Evolutionary conservation across 2,888 invertebrate species (phyloP), one percentile per base, ranked within the genome.

Genomic region (Germaria angustata): DNA sequence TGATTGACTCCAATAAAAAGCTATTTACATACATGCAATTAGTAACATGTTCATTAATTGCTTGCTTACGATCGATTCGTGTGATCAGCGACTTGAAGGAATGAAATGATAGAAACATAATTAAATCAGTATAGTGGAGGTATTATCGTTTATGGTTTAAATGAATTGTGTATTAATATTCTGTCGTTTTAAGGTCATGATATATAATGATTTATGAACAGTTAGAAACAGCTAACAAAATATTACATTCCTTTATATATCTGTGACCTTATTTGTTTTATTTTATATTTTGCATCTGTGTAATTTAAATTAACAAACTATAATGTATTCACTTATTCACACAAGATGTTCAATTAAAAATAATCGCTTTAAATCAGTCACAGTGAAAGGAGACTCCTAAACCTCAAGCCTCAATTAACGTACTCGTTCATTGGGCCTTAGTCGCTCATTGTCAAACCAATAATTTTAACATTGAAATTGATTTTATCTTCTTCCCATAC

Each of bases 1-100:
- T 78, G 61, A 77, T 81, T 73, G 55, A 63, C 32, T 81, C 44
- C 34, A 78, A 46, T 78, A 44, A 32, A 75, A 78, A 68, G 65
- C 61, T 55, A 20, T 78, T 71, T 71, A 71, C 69, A 63, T 55
- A 63, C 69, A 63, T 78, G 66, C 63, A 78, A 78, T 78, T 71
- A 78, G 36, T 71, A 63, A 71, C 46, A 46, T 78, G 69, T 71
- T 71, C 55, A 63, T 71, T 78, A 71, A 78, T 78, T 71, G 53
- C 46, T 20, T 71, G 61, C 15, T 71, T 55, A 28, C 63, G 55
- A 44, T 24, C 17, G 61, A 2, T 15, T 15, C 20, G 2, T 71
- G 4, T 36, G 1, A 20, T 5, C 46, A 57, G 24, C 20, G 1
- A n/a, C 13, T 17, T 22, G 28, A 73, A 57, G 11, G 20, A 46